These are phyloP conservation scores for Sylvia atricapilla DNA, from an alignment of 2,113 vertebrate genomes.

Conservation along the genomic window DNA sequence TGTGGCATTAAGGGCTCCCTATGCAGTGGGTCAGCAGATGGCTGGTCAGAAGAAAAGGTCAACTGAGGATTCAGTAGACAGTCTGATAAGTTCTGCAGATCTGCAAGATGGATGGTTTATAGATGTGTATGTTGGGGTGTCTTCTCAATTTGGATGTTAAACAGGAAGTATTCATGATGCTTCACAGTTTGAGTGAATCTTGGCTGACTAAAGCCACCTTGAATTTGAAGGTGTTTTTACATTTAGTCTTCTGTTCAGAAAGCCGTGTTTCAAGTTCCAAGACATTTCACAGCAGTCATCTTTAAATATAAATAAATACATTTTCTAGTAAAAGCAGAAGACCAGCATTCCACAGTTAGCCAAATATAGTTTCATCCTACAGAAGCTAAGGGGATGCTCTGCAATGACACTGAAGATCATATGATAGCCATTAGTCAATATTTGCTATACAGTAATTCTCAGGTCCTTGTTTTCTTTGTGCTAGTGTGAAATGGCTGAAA, in stretches of 20 bases:
- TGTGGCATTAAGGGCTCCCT: neutral
- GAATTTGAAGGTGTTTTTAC: neutral
- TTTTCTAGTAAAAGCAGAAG: neutral
- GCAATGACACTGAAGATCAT: neutral
- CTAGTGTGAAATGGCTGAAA: neutral
- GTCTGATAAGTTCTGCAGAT: neutral
- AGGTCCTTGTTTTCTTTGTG: neutral
- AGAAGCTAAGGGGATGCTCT: neutral
- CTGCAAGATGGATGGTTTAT: neutral
- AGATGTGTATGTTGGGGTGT: neutral
- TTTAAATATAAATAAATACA: neutral
- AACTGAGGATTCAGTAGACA: neutral
- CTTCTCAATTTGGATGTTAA: neutral
- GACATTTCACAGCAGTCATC: neutral
- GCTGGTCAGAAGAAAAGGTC: neutral
- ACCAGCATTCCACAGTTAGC: neutral
- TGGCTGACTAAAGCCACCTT: neutral
- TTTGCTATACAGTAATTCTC: neutral
- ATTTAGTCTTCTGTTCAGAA: neutral
- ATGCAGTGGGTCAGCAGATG: neutral
- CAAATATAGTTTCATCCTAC: neutral
- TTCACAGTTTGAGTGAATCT: neutral
- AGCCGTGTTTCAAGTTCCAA: neutral
- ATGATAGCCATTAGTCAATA: neutral
- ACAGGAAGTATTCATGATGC: neutral